A percentile compares a stretch with the other conserved stretches of the same genome.
Conservation (phyloP, 2,797 vertebrate genomes). For the Notolabrus celidotus region DNA sequence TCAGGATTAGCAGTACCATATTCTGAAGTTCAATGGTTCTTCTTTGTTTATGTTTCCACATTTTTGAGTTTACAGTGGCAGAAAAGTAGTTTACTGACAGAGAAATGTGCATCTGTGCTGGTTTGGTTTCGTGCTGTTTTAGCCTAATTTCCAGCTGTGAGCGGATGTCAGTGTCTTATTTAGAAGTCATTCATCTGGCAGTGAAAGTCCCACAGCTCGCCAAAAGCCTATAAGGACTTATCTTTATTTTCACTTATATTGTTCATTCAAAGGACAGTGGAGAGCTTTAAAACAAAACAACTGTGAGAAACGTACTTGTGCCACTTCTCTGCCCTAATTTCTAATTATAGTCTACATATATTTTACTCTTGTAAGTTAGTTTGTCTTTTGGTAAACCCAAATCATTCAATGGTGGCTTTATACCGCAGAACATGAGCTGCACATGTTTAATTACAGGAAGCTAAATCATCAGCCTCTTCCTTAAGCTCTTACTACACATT, state of each 20-base stretch:
- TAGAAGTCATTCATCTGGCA: constrained; percentile 56
- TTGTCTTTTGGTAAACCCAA: constrained; percentile 1
- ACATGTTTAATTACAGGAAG: constrained; percentile 11
- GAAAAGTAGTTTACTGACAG: constrained; percentile 29
- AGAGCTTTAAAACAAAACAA: constrained; percentile 20
- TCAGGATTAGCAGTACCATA: not conserved
- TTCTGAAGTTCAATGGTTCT: constrained; percentile 4
- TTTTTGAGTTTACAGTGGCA: constrained; percentile 22
- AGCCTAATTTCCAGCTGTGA: constrained; percentile 58
- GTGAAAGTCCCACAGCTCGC: constrained; percentile 38
- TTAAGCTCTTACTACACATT: not conserved
- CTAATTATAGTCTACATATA: not conserved
- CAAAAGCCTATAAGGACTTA: constrained; percentile 33
- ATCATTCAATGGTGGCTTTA: not conserved
- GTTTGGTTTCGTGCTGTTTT: constrained; percentile 48
- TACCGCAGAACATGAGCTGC: not conserved
- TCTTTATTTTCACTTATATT: constrained; percentile 30
- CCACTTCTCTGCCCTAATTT: not conserved
- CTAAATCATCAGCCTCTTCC: constrained; percentile 12
- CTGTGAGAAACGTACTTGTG: constrained; percentile 1
- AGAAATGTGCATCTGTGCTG: constrained; percentile 38
- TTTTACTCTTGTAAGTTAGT: not conserved
- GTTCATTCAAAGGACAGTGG: constrained; percentile 36
- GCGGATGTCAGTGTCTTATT: constrained; percentile 48
- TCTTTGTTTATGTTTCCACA: not conserved